These are phyloP conservation scores for Melitaea athalia DNA, from an alignment of 2,888 invertebrate genomes.

Conservation along the genomic window DNA sequence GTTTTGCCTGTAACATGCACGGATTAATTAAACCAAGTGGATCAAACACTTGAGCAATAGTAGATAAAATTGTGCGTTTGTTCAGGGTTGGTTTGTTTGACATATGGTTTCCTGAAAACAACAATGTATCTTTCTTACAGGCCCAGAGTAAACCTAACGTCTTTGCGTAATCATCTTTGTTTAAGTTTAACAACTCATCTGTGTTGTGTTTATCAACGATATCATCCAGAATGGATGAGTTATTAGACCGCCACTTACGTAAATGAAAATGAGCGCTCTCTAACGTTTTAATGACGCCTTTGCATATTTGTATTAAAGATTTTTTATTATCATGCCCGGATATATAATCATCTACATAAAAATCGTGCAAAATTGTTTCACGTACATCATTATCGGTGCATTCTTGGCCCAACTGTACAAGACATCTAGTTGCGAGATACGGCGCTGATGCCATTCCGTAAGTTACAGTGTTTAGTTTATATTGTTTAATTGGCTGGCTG, in stretches of 20 bases:
- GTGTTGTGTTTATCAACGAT: not conserved
- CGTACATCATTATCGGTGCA: not conserved
- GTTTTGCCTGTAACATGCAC: not conserved
- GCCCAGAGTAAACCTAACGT: conserved; percentile 2
- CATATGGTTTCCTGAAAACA: not conserved
- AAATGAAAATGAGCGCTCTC: not conserved
- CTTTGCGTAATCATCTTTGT: too few relatives aligned
- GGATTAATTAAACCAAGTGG: not conserved
- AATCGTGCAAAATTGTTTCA: not conserved
- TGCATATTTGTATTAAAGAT: not conserved
- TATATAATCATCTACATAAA: conserved; percentile 1
- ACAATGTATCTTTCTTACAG: not conserved
- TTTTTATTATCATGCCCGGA: not conserved
- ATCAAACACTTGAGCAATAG: not conserved
- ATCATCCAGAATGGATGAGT: not conserved
- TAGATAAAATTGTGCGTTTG: not conserved
- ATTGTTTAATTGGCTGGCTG: not conserved
- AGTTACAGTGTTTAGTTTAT: conserved; percentile 4
- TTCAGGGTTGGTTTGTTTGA: too few relatives aligned
- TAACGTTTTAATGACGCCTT: not conserved
- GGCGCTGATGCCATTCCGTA: not conserved
- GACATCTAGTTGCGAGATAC: conserved; percentile 2
- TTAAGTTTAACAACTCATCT: not conserved
- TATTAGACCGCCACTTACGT: not conserved
- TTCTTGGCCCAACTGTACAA: not conserved